A percentile compares a stretch with the other conserved stretches of the same genome.
Evolutionary conservation across 2,113 vertebrate genomes (phyloP).

Genomic region (Raja brachyura): DNA sequence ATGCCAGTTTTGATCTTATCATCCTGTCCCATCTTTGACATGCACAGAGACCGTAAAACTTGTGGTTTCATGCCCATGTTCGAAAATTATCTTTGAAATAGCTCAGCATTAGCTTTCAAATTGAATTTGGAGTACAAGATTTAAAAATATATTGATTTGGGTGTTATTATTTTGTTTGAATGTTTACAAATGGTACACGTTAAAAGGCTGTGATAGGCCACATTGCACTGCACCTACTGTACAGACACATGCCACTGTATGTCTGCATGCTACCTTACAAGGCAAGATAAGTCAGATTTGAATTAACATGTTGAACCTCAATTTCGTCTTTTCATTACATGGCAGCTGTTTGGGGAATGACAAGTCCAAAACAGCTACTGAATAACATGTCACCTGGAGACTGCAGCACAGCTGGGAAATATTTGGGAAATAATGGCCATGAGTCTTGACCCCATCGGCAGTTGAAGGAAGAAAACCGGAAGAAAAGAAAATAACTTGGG

Average conservation of each 20-base stretch:
- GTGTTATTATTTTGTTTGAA: neutral
- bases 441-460: no score
- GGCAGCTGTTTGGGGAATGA: neutral
- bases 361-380: neutral
- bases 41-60: neutral
- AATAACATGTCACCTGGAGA: neutral
- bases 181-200: neutral
- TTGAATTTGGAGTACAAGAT: neutral
- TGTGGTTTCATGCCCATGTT: neutral
- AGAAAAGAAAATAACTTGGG: no score
- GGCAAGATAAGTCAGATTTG: neutral
- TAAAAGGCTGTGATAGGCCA: neutral
- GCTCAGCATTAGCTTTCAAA: neutral
- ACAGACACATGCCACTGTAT: neutral
- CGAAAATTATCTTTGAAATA: neutral
- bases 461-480: no score
- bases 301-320: slow-evolving; percentile 28
- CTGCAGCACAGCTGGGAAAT: neutral
- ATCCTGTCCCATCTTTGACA: neutral
- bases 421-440: no score
- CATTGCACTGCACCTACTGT: neutral
- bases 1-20: neutral
- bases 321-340: neutral
- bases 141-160: neutral
- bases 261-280: neutral